These are phyloP conservation scores for Jaculus jaculus DNA, from an alignment of 2,113 vertebrate genomes.

Conservation along the genomic window DNA sequence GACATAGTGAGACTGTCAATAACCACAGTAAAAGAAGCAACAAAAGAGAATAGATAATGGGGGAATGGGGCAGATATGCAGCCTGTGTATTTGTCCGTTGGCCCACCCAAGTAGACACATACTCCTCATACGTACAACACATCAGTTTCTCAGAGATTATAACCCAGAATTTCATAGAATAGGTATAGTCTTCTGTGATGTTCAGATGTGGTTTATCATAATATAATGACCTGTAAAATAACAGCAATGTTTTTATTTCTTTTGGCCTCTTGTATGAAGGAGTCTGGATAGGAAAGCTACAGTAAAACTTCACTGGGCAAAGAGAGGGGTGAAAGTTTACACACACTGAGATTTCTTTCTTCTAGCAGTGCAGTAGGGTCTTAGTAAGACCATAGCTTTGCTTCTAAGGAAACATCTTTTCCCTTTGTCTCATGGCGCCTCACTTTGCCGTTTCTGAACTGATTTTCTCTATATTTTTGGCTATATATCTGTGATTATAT, in stretches of 20 bases:
- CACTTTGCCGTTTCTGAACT: neutral
- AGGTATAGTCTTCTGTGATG: neutral
- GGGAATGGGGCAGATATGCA: neutral
- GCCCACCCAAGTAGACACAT: neutral
- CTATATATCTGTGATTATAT: neutral
- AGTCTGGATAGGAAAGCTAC: neutral
- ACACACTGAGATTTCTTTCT: neutral
- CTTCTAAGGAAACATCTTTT: neutral
- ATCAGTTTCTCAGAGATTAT: neutral
- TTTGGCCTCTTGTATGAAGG: neutral
- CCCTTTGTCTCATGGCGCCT: neutral
- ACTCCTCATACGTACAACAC: neutral
- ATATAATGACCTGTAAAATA: neutral
- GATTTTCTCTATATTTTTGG: neutral
- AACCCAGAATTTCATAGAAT: neutral
- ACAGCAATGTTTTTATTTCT: neutral
- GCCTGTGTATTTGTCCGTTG: neutral
- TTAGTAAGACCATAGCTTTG: neutral
- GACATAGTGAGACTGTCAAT: neutral
- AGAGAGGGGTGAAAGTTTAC: neutral
- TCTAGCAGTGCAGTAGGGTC: neutral
- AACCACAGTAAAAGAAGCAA: neutral
- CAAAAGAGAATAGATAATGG: neutral
- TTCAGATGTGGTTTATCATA: neutral
- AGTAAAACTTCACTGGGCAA: neutral